Conservation (phyloP, 2,113 vertebrate genomes). For the Nibea albiflora region DNA sequence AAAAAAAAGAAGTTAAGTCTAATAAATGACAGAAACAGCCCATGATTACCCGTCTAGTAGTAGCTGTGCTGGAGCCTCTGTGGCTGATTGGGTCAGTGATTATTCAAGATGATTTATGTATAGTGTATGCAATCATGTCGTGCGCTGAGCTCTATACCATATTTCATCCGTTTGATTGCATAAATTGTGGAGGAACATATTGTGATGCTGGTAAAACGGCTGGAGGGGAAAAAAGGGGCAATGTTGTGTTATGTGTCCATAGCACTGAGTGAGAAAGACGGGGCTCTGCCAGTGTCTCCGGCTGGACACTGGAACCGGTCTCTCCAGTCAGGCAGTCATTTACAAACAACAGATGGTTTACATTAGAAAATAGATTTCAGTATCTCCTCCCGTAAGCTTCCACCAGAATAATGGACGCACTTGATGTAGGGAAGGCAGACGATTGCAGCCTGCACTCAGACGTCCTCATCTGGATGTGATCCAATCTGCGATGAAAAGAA, state of each 20-base stretch:
- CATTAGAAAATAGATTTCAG: constrained; percentile 43
- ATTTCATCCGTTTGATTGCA: constrained; percentile 54
- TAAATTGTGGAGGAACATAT: constrained; percentile 30
- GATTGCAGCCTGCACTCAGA: constrained; percentile 4
- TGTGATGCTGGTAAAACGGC: constrained; percentile 36
- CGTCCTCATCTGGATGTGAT: constrained; percentile 23
- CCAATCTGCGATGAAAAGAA: constrained; percentile 1
- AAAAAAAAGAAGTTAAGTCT: neutral
- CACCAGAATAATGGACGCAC: constrained; percentile 2
- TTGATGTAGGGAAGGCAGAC: neutral
- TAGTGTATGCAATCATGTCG: constrained; percentile 47
- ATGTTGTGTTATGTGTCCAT: constrained; percentile 26
- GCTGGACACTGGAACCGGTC: constrained; percentile 34
- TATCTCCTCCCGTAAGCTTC: neutral
- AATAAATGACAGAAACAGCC: neutral
- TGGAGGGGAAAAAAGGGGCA: constrained; percentile 20
- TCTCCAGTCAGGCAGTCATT: constrained; percentile 19
- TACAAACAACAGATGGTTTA: constrained; percentile 61
- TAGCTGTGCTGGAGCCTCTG: constrained; percentile 3
- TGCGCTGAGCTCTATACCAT: constrained; percentile 28
- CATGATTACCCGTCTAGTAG: neutral
- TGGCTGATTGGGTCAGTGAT: constrained; percentile 54
- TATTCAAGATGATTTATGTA: constrained; percentile 58
- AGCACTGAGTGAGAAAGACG: constrained; percentile 1
- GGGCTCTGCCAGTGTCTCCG: constrained; percentile 15